phyloP scores from a whole-genome alignment of 2,888 invertebrate genomes.

The Idaea dimidiata region DNA sequence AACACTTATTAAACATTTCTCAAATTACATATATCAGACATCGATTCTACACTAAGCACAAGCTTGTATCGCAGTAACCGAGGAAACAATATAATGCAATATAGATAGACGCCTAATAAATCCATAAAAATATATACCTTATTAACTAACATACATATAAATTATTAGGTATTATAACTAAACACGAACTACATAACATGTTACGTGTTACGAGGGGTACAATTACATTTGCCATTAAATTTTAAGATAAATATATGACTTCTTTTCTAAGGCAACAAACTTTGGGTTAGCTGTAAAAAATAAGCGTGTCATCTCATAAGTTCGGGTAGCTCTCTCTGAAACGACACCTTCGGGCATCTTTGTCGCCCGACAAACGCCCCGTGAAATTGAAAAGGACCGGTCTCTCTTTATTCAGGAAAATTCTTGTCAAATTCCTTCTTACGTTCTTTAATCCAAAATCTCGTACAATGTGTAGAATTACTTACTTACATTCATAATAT shows the following conservation, averaged over 20 bases:
- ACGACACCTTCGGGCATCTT: conserved; percentile 76
- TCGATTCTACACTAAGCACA: too few relatives aligned
- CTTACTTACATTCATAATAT: not conserved
- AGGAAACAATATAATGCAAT: too few relatives aligned
- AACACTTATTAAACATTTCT: too few relatives aligned
- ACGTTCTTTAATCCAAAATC: conserved; percentile 49
- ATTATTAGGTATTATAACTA: too few relatives aligned
- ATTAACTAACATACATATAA: too few relatives aligned
- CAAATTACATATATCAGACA: too few relatives aligned
- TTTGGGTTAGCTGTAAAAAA: conserved; percentile 52
- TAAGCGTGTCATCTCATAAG: conserved; percentile 64
- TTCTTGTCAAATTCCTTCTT: conserved; percentile 52
- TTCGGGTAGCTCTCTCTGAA: conserved; percentile 64
- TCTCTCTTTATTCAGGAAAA: conserved; percentile 59
- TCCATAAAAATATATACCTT: too few relatives aligned
- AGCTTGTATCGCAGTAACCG: too few relatives aligned
- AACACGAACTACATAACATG: too few relatives aligned
- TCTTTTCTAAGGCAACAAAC: conserved; percentile 21
- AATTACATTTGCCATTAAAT: too few relatives aligned
- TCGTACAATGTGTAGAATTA: conserved; percentile 7
- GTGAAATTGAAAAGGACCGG: conserved; percentile 77
- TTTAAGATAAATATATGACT: not conserved
- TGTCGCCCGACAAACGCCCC: conserved; percentile 74
- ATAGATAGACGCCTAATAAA: too few relatives aligned
- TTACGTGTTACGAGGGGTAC: too few relatives aligned